Conservation (phyloP, 2,888 invertebrate species). For the Alitta virens region DNA sequence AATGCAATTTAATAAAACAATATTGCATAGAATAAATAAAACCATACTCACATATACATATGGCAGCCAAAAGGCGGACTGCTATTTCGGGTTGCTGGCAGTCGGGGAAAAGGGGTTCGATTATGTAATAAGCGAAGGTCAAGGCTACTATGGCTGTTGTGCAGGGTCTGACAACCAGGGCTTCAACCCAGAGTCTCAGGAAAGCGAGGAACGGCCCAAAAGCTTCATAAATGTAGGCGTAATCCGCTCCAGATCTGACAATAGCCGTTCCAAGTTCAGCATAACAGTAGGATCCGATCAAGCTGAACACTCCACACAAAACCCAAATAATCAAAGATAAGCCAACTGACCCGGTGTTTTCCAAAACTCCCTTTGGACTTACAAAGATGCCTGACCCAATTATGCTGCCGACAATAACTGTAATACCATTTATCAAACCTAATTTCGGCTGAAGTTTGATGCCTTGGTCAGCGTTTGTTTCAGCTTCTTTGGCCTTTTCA, state of each 20-base stretch:
- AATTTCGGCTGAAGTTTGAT: constrained; percentile 91
- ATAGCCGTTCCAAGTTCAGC: constrained; percentile 94
- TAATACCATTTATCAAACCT: constrained; percentile 87
- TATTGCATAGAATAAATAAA: too few species aligned
- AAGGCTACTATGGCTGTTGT: constrained; percentile 85
- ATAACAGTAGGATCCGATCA: constrained; percentile 97
- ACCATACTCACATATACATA: constrained; percentile 95
- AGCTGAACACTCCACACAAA: constrained; percentile 83
- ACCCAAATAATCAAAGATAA: constrained; percentile 90
- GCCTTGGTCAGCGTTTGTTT: background rate
- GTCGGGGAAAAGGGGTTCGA: constrained; percentile 92
- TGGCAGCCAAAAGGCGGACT: constrained; percentile 81
- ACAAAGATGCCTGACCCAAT: constrained; percentile 97
- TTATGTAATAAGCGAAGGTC: constrained; percentile 93
- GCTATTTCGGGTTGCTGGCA: constrained; percentile 88
- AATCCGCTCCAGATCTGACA: constrained; percentile 44
- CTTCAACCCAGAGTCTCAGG: constrained; percentile 95
- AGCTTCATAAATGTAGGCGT: constrained; percentile 95
- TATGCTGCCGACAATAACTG: constrained; percentile 94
- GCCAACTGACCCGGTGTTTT: constrained; percentile 89
- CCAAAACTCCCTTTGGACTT: constrained; percentile 87
- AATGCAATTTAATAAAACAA: too few species aligned
- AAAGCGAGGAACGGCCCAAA: constrained; percentile 97
- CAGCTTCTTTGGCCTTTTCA: background rate
- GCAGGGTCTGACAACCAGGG: constrained; percentile 96